Percentiles rank a stretch among this genome's conserved stretches.
Evolutionary conservation across 2,797 vertebrate genomes (phyloP).

Genomic region (Malacoctenus gilli): DNA sequence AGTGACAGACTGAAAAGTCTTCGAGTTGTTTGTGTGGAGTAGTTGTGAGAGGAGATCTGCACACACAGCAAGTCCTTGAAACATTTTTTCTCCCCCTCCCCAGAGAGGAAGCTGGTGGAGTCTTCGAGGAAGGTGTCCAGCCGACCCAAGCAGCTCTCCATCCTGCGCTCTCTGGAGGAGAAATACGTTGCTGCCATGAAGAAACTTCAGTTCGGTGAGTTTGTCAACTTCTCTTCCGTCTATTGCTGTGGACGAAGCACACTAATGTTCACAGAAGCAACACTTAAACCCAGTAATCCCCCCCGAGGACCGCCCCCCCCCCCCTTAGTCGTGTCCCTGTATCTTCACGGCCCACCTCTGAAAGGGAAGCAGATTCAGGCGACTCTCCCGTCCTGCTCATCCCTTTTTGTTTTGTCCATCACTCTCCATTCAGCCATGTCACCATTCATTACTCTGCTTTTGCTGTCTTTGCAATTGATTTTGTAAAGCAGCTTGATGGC

Average conservation of each 20-base stretch:
- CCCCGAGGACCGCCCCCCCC: too few species aligned
- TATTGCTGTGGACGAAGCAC: too few species aligned
- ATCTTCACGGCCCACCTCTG: constrained; percentile 2
- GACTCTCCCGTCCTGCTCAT: constrained; percentile 1
- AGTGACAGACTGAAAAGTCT: too few species aligned
- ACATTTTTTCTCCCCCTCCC: too few species aligned
- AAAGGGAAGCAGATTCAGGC: constrained; percentile 14
- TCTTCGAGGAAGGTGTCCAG: constrained; percentile 87
- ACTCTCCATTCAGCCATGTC: constrained; percentile 48
- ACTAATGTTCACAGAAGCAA: too few species aligned
- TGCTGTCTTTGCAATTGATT: constrained; percentile 55
- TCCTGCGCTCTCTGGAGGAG: constrained; percentile 94
- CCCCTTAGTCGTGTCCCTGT: too few species aligned
- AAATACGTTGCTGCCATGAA: constrained; percentile 97
- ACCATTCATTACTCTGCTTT: constrained; percentile 48
- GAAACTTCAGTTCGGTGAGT: constrained; percentile 97
- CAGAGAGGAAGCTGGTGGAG: constrained; percentile 96
- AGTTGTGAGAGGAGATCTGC: too few species aligned
- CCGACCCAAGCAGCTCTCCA: constrained; percentile 91
- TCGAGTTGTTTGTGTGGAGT: too few species aligned
- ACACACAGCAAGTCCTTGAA: too few species aligned
- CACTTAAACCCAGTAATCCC: too few species aligned
- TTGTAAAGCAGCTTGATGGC: constrained; percentile 40
- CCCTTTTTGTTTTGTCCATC: constrained; percentile 51
- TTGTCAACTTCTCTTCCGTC: too few species aligned